Base-by-base conservation (phyloP, 2,888 invertebrate species). In the Bhutanitis thaidina region DNA sequence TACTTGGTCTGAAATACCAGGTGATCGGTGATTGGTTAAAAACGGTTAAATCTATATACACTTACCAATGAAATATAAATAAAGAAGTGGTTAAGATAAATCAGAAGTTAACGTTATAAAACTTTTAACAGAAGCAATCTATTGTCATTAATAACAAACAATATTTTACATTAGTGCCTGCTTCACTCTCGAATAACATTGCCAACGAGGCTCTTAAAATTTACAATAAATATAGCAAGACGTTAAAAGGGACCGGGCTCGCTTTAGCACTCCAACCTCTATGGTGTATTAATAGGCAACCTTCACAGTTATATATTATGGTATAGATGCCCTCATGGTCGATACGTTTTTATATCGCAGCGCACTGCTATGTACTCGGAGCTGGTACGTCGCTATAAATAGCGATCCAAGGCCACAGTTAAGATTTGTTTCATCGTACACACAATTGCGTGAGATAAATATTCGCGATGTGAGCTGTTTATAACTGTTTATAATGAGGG, bases 261-360 rank as follows among this genome's bases (percentile, higher is more conserved):
- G 43, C 16, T 40, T 27, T n/a, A 12, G 34, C 34, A 43, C 25
- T 44, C 36, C 1, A 44, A 30, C 30, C 14, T 40, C 27, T 30
- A 41, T 15, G 30, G 41, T 13, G 8, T 36, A 44, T 44, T 39
- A 54, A 50, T 49, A 50, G 54, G 10, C 39, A 12, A 32, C 32
- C 32, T 32, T 32, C 32, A 32, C 32, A 2, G 10, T 12, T 32
- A 12, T n/a, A 50, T 46, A 45, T 39, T 14, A 37, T 16, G 57
- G 56, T 60, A 57, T 53, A 54, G 59, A 58, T 57, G 54, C 49
- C n/a, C 53, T 55, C 60, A 60, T 39, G 56, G 58, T 52, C 52
- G 45, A 35, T 1, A 37, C 34, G 20, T 55, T 47, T 53, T 55
- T 47, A 36, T 43, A 41, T 40, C 40, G 43, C 27, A 29, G 14